Percentiles rank a stretch among this genome's conserved stretches.
These are phyloP conservation scores for Brachyhypopomus gauderio DNA, from an alignment of 2,113 vertebrate species.

Conservation along the genomic window DNA sequence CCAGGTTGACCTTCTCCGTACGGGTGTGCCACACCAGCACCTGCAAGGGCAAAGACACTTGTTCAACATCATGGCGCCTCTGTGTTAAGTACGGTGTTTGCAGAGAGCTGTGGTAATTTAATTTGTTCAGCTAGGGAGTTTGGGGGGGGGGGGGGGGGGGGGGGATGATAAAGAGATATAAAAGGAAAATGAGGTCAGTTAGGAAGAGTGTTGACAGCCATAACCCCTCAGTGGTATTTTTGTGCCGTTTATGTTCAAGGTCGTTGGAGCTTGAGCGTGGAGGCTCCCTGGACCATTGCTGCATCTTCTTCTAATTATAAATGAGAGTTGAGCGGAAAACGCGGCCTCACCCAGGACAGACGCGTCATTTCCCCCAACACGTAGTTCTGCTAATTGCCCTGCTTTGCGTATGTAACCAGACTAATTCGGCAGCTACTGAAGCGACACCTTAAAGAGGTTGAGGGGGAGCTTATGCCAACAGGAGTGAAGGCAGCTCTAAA, in stretches of 20 bases:
- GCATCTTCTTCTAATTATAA: slow-evolving; percentile 29
- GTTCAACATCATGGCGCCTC: slow-evolving; percentile 26
- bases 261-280: slow-evolving; percentile 4
- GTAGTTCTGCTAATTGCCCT: slow-evolving; percentile 68
- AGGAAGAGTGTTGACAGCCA: background rate
- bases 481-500: background rate
- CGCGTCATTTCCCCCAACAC: slow-evolving; percentile 66
- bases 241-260: slow-evolving; percentile 24
- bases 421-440: slow-evolving; percentile 64
- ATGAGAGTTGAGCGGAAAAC: slow-evolving; percentile 48
- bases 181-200: slow-evolving; percentile 15
- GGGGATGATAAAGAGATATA: background rate
- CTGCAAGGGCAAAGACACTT: slow-evolving; percentile 65
- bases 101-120: slow-evolving; percentile 7
- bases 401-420: slow-evolving; percentile 73
- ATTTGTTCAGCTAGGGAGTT: background rate
- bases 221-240: slow-evolving; percentile 14
- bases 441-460: slow-evolving; percentile 71
- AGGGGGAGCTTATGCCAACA: slow-evolving; percentile 22
- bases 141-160: background rate
- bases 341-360: slow-evolving; percentile 68
- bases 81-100: background rate
- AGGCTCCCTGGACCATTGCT: slow-evolving; percentile 6
- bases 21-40: slow-evolving; percentile 99
- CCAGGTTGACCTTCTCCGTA: slow-evolving; percentile 93